phyloP scores from a whole-genome alignment of 2,888 invertebrate species.

The Agrochola macilenta region DNA sequence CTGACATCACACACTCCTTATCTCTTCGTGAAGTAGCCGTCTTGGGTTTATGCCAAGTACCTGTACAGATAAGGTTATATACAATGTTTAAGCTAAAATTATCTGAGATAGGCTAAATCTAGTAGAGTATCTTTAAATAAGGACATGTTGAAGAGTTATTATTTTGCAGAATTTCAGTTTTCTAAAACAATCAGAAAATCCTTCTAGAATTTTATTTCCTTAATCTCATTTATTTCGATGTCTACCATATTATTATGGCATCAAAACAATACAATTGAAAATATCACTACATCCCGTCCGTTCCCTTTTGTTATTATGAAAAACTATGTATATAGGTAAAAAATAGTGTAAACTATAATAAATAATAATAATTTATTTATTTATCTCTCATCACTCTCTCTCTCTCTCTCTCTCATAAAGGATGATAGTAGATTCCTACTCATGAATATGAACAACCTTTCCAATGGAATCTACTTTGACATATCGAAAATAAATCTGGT shows the following conservation, averaged over 20 bases:
- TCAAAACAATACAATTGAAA: constrained; percentile 31
- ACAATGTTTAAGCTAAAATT: constrained; percentile 10
- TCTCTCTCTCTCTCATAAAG: no score
- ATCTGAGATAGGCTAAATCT: not conserved
- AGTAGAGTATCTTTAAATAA: not conserved
- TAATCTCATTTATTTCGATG: constrained; percentile 6
- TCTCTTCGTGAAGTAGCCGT: not conserved
- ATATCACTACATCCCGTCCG: not conserved
- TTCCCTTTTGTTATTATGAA: constrained; percentile 4
- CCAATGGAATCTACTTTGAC: not conserved
- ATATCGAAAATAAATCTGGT: not conserved
- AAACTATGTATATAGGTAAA: not conserved
- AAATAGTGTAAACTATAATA: not conserved
- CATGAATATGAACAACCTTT: not conserved
- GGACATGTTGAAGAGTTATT: not conserved
- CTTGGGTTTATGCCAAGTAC: constrained; percentile 34
- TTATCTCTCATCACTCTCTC: no score
- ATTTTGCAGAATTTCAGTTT: not conserved
- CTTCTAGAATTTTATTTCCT: not conserved
- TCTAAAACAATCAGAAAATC: not conserved
- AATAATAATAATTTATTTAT: no score
- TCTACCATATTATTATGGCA: not conserved
- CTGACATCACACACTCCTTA: constrained; percentile 1
- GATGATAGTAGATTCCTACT: not conserved
- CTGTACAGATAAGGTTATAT: not conserved